Conservation (phyloP, 2,113 vertebrate species). For the Promerops cafer region DNA sequence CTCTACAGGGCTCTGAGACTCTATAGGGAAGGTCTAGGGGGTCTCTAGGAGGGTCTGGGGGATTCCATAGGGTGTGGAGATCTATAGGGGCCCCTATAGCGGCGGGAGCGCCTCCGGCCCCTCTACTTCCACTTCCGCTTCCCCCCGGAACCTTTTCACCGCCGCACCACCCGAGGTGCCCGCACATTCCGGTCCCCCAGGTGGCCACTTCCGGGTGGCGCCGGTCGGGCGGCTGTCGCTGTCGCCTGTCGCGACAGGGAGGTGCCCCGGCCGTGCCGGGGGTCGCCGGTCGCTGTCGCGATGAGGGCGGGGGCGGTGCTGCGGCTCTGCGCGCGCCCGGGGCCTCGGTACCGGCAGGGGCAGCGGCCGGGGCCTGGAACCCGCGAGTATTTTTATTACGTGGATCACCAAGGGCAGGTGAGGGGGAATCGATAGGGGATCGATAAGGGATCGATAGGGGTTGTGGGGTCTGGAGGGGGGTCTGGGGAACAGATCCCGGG, state of each 20-base stretch:
- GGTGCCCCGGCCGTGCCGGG: neutral
- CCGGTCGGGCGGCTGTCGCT: too few relatives aligned
- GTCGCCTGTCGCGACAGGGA: neutral
- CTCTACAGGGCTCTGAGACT: accelerated
- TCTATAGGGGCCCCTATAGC: accelerated
- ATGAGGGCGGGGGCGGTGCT: neutral
- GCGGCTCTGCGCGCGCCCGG: neutral
- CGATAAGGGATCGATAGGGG: neutral
- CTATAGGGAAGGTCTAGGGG: accelerated
- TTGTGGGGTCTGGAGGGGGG: neutral
- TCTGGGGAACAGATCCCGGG: neutral
- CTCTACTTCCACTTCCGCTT: accelerated
- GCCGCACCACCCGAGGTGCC: neutral
- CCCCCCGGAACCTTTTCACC: neutral
- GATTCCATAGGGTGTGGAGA: neutral
- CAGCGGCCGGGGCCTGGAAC: neutral
- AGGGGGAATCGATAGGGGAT: too few relatives aligned
- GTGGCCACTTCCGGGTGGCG: neutral
- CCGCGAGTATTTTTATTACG: neutral
- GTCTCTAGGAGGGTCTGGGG: accelerated
- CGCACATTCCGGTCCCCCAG: neutral
- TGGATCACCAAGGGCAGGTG: neutral
- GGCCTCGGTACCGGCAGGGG: neutral
- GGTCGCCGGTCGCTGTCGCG: neutral
- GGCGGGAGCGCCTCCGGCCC: accelerated